Evolutionary conservation across 2,888 invertebrate genomes (phyloP), one percentile per base, ranked within the genome.

Genomic region (Nymphalis polychloros): DNA sequence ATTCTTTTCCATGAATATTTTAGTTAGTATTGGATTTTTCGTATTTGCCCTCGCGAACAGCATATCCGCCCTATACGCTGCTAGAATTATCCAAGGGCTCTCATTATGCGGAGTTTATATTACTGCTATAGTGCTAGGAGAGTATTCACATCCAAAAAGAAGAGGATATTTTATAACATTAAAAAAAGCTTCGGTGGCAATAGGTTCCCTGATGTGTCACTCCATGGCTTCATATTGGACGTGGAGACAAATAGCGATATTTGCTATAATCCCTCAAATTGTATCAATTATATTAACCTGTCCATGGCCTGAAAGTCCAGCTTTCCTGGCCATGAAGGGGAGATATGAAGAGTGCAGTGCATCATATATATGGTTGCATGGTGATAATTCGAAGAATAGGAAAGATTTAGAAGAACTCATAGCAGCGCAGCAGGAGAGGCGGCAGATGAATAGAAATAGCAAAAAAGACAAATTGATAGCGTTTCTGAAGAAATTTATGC

Each of bases 291-390:
- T 81, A 0, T 8, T 81, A 19, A 78, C 81, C 0, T 64, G 75
- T 0, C 76, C 79, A n/a, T 85, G 84, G 81, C 79, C 79, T 0
- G 86, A 86, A 64, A 86, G 84, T 48, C 86, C 85, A 1, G 76
- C 80, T 0, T 80, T 72, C 65, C 74, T 81, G 16, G 86, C 83
- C 0, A 70, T 81, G 69, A 82, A 77, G 68, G 84, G 83, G 4
- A 76, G 75, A 35, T 83, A 77, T 68, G 73, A 73, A 3, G 83
- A 84, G 17, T 84, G 82, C 63, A 72, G 78, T 27, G 72, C 75
- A 57, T 75, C 83, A 0, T 82, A 79, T 62, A 63, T 64, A 6
- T 86, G 81, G 79, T 68, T 85, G 0, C 63, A 80, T 41, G 85
- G 83, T 31, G 67, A 74, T 27, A 72, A 77, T 2, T 35, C 46